Evolutionary conservation across 2,888 invertebrate genomes (phyloP).

Genomic region (Papilio demoleus): DNA sequence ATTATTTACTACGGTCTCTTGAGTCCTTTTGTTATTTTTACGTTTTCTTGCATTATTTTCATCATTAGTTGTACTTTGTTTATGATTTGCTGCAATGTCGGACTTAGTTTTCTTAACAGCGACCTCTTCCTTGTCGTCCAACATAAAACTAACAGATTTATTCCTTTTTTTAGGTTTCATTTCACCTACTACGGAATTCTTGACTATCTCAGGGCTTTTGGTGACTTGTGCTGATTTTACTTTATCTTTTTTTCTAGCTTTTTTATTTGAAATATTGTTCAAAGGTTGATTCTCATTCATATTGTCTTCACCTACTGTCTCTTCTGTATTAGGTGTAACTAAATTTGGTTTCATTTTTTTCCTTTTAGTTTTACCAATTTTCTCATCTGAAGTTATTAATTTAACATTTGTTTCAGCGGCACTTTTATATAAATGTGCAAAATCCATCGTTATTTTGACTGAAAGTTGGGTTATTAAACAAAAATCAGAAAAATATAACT

Average conservation of each 20-base stretch:
- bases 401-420: conserved; percentile 56
- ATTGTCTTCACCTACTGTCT: conserved; percentile 49
- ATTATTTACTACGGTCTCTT: conserved; percentile 55
- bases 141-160: conserved; percentile 74
- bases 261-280: conserved; percentile 50
- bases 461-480: conserved; percentile 59
- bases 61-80: conserved; percentile 19
- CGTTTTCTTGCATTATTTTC: conserved; percentile 44
- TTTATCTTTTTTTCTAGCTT: conserved; percentile 43
- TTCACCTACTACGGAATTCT: conserved; percentile 47
- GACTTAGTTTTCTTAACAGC: conserved; percentile 67
- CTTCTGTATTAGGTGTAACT: conserved; percentile 54
- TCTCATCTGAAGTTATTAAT: conserved; percentile 41
- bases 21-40: conserved; percentile 42
- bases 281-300: conserved; percentile 45
- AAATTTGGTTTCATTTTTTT: conserved; percentile 50
- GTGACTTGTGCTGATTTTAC: conserved; percentile 64
- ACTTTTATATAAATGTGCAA: conserved; percentile 64
- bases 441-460: conserved; percentile 51
- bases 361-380: conserved; percentile 49
- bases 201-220: conserved; percentile 54
- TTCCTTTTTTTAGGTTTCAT: conserved; percentile 70
- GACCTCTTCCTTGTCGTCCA: conserved; percentile 66
- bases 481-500: neutral
- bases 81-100: conserved; percentile 49